These are phyloP conservation scores for Calephelis perditalis DNA, from an alignment of 2,888 invertebrate species.

Conservation along the genomic window DNA sequence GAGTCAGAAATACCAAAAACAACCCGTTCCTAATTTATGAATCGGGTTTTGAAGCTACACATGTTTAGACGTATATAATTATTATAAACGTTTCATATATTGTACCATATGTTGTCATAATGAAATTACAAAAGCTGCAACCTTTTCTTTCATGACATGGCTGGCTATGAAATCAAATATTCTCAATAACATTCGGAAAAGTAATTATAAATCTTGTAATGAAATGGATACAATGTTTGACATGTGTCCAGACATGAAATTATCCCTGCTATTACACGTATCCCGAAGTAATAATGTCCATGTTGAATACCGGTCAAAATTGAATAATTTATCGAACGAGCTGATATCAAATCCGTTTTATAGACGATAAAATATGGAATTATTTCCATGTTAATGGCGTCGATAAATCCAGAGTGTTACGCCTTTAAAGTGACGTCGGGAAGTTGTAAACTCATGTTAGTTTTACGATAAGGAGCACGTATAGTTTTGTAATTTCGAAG, in stretches of 20 bases:
- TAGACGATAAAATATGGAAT: slow-evolving; percentile 64
- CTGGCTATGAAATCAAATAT: too few relatives aligned
- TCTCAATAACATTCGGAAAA: not conserved
- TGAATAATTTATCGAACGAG: slow-evolving; percentile 64
- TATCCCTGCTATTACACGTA: slow-evolving; percentile 18
- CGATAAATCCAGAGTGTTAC: slow-evolving; percentile 58
- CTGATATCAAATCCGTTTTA: slow-evolving; percentile 67
- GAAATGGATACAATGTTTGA: slow-evolving; percentile 5
- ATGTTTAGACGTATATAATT: too few relatives aligned
- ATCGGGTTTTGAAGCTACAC: too few relatives aligned
- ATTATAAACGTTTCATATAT: too few relatives aligned
- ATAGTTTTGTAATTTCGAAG: slow-evolving; percentile 6
- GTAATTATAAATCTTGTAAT: slow-evolving; percentile 2
- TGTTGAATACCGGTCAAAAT: slow-evolving; percentile 44
- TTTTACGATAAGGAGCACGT: slow-evolving; percentile 21
- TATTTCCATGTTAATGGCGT: slow-evolving; percentile 67
- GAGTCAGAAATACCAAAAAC: too few relatives aligned
- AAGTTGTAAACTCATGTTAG: slow-evolving; percentile 35
- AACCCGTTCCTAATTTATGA: too few relatives aligned
- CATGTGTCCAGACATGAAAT: slow-evolving; percentile 11
- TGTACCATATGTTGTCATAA: too few relatives aligned
- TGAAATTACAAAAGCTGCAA: too few relatives aligned
- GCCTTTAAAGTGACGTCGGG: slow-evolving; percentile 44
- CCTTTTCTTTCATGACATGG: too few relatives aligned
- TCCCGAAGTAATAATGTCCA: slow-evolving; percentile 30